Conservation (phyloP, 2,113 vertebrate species). For the Sminthopsis crassicaudata region DNA sequence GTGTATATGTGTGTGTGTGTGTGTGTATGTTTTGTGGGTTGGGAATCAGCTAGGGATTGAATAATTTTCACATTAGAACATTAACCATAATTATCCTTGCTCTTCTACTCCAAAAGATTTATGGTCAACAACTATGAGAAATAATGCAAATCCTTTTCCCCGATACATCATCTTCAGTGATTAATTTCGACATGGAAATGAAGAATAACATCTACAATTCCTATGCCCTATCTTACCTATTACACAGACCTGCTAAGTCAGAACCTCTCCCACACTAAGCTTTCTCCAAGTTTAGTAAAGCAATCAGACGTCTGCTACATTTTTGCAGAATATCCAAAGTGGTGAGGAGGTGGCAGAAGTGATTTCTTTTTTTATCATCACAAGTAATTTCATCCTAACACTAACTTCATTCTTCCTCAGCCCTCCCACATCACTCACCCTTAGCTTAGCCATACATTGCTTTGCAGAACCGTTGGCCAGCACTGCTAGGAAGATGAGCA, state of each 20-base stretch:
- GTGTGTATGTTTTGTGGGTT: background rate
- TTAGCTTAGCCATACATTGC: background rate
- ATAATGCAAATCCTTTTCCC: background rate
- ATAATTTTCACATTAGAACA: background rate
- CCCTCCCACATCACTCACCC: background rate
- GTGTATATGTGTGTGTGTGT: no score
- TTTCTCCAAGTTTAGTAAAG: background rate
- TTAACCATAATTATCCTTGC: background rate
- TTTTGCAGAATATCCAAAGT: background rate
- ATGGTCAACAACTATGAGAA: background rate
- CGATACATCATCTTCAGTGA: background rate
- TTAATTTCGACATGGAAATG: background rate
- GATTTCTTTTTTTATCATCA: conserved; percentile 4
- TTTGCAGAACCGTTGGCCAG: background rate
- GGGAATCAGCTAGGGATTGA: background rate
- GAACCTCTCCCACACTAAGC: background rate
- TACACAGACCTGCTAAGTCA: background rate
- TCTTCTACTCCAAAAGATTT: background rate
- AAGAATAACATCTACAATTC: background rate
- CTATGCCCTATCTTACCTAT: background rate
- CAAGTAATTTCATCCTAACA: background rate
- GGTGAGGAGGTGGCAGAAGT: background rate
- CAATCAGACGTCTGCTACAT: background rate
- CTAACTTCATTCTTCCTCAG: background rate
- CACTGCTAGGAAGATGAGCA: background rate